A percentile compares a stretch with the other conserved stretches of the same genome.
These are phyloP conservation scores for Siderastrea radians DNA, from an alignment of 92 coral and sea anemone genomes.

Conservation along the genomic window DNA sequence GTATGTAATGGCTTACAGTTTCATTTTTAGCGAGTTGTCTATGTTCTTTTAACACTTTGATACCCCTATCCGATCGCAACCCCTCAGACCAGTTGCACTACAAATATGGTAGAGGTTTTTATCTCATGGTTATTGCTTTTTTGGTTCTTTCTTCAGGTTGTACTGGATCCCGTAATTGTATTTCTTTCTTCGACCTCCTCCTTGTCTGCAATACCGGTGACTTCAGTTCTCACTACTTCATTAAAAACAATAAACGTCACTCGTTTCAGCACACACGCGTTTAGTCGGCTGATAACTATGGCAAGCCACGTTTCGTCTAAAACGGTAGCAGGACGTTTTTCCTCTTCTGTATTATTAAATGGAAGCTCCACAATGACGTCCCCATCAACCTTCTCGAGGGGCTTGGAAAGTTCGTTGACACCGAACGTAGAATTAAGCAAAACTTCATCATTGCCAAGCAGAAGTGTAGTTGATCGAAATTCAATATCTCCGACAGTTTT, in stretches of 20 bases:
- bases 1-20: too few relatives aligned
- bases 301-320: too few relatives aligned
- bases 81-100: too few relatives aligned
- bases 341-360: background rate
- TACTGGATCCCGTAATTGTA: slow-evolving; percentile 6
- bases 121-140: background rate
- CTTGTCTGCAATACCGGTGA: slow-evolving; percentile 12
- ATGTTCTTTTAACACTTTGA: too few relatives aligned
- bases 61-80: too few relatives aligned
- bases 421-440: background rate
- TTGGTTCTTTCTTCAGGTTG: slow-evolving; percentile 4
- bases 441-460: background rate
- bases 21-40: too few relatives aligned
- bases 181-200: slow-evolving; percentile 1
- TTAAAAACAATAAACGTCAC: background rate
- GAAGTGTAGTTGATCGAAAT: background rate
- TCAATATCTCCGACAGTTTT: background rate
- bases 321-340: too few relatives aligned
- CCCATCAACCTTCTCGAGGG: background rate
- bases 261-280: background rate
- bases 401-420: background rate
- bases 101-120: too few relatives aligned
- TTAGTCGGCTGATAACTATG: too few relatives aligned
- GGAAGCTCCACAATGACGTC: background rate
- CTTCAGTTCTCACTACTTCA: background rate